These are phyloP conservation scores for Parnassius smintheus DNA, from an alignment of 2,888 invertebrate species.

Conservation along the genomic window DNA sequence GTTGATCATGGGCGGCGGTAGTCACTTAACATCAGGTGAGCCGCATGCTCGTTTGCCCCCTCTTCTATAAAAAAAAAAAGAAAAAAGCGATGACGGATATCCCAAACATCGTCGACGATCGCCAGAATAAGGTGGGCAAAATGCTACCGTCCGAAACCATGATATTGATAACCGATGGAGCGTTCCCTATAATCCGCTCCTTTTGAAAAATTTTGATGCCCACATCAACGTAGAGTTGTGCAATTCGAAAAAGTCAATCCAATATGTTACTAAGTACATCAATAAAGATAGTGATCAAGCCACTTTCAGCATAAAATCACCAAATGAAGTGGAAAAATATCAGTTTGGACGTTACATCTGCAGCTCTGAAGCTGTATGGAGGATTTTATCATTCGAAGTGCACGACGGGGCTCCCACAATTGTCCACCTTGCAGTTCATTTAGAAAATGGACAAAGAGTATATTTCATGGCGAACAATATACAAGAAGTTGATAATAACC, in stretches of 20 bases:
- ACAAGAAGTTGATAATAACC: neutral
- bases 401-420: neutral
- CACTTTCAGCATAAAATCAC: constrained; percentile 27
- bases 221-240: constrained; percentile 17
- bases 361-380: constrained; percentile 9
- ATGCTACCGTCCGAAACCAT: constrained; percentile 25
- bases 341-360: constrained; percentile 32
- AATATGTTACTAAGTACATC: neutral
- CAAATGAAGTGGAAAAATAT: constrained; percentile 32
- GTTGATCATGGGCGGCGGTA: too few relatives aligned
- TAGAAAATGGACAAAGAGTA: constrained; percentile 30
- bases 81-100: constrained; percentile 39
- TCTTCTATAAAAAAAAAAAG: too few relatives aligned
- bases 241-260: constrained; percentile 6
- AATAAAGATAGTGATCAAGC: neutral
- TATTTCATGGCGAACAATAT: constrained; percentile 14
- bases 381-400: constrained; percentile 1
- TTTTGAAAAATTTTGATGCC: neutral
- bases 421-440: neutral
- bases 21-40: too few relatives aligned
- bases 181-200: neutral
- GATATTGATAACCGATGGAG: too few relatives aligned
- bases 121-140: constrained; percentile 18
- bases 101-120: constrained; percentile 32
- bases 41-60: too few relatives aligned